Base-by-base conservation (phyloP, 2,797 vertebrate species). In the Astyanax mexicanus region DNA sequence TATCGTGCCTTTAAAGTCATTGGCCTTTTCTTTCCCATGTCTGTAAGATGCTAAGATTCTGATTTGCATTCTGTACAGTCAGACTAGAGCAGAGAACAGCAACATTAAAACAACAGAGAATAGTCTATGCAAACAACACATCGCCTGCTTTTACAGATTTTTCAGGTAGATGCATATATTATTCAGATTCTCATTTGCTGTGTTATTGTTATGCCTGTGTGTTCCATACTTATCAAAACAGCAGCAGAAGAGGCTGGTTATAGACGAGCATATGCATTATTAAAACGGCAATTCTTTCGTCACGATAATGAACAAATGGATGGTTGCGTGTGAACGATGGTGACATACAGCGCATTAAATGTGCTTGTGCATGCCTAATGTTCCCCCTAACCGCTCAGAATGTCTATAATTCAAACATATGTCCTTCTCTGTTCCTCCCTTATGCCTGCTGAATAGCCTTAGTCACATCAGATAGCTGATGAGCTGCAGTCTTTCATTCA, bases 301-400 rank as follows among this genome's bases (percentile, higher is more conserved):
- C 86, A 79, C 52, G 72, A 78, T 76, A 80, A 89, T 88, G 84
- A 89, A 81, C 78, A 73, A 78, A 84, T 78, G 65, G 84, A 78
- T 73, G 45, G 75, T 60, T 65, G 61, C 57, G 66, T 72, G 69
- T 86, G 77, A 61, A 44, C 75, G 61, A 86, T 83, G 81, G 81
- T 81, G 85, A 88, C 79, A 86, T 88, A 87, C 84, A 84, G 79
- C 37, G 62, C 81, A 72, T 86, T 89, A 84, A 85, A 86, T 76
- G 79, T 78, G 79, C 83, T 80, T 82, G 64, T 84, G 72, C 74
- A 72, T 69, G 83, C 85, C 84, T 76, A 69, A 74, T 81, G 81
- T 86, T 83, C 81, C 64, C 67, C 75, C 51, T 62, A 85, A 69
- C 75, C 75, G 79, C 78, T 86, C 80, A 75, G 51, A 25, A 42